phyloP scores from a whole-genome alignment of 37 sponge, comb jelly and placozoan species.

The Spongilla lacustris region DNA sequence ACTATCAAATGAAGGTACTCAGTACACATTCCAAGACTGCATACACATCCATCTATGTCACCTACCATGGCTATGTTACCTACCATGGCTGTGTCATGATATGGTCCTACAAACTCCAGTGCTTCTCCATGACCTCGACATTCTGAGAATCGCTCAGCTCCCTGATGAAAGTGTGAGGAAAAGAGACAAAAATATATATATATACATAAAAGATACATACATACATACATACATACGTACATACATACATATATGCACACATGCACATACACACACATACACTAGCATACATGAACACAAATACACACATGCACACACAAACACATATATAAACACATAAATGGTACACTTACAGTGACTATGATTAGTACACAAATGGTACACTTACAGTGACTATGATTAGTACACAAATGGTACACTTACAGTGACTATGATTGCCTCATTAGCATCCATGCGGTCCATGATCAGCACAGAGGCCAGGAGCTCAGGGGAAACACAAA shows the following conservation, averaged over 20 bases:
- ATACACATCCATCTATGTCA: no score
- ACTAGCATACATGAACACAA: background rate
- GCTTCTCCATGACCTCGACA: conserved; percentile 43
- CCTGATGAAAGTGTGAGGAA: conserved; percentile 25
- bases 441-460: conserved; percentile 72
- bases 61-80: no score
- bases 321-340: background rate
- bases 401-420: background rate
- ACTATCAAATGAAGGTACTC: no score
- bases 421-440: conserved; percentile 72
- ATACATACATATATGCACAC: background rate
- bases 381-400: conserved; percentile 51
- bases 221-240: conserved; percentile 2
- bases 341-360: conserved; percentile 45
- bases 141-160: conserved; percentile 67
- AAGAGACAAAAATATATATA: background rate
- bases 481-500: conserved; percentile 75
- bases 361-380: background rate
- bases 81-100: conserved; percentile 51
- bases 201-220: background rate
- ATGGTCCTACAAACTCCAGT: conserved; percentile 53
- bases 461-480: conserved; percentile 62
- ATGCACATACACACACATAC: background rate
- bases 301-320: background rate
- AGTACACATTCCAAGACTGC: no score